Conservation (phyloP, 2,113 vertebrate species). For the Antennarius striatus region DNA sequence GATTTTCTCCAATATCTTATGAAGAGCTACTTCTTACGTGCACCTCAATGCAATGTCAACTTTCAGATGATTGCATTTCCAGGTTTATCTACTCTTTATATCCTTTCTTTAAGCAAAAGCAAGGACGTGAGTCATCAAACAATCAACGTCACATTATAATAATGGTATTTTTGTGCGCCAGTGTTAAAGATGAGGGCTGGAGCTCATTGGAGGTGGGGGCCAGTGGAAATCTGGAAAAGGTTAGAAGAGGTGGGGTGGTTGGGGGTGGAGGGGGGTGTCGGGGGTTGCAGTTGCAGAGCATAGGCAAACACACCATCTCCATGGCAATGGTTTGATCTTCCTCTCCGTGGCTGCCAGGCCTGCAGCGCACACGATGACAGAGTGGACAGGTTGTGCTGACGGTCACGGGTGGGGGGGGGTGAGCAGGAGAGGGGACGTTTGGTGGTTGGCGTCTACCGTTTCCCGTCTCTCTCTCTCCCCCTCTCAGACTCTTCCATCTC, state of each 20-base stretch:
- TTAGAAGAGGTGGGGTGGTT: slow-evolving; percentile 63
- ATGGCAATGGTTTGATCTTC: slow-evolving; percentile 80
- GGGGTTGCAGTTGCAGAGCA: slow-evolving; percentile 67
- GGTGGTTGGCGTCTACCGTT: slow-evolving; percentile 28
- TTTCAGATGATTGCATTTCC: no score
- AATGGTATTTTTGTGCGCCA: background rate
- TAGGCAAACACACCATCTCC: slow-evolving; percentile 78
- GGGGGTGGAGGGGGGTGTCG: slow-evolving; percentile 39
- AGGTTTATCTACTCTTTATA: background rate
- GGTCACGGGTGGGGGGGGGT: slow-evolving; percentile 62
- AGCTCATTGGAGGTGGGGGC: slow-evolving; percentile 3
- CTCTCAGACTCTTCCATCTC: slow-evolving; percentile 65
- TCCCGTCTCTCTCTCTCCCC: slow-evolving; percentile 14
- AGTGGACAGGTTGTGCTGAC: slow-evolving; percentile 74
- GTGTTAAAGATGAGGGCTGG: slow-evolving; percentile 15
- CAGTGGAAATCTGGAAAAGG: slow-evolving; percentile 75
- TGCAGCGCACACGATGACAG: slow-evolving; percentile 69
- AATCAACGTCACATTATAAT: background rate
- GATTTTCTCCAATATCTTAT: no score
- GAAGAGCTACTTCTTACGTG: no score
- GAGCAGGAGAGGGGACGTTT: slow-evolving; percentile 5
- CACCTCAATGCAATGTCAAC: no score
- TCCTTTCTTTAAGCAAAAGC: background rate
- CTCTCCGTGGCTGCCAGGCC: slow-evolving; percentile 71
- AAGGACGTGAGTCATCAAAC: background rate